Evolutionary conservation across 2,888 invertebrate species (phyloP), one percentile per base, ranked within the genome.

Genomic region (Papilio demoleus): DNA sequence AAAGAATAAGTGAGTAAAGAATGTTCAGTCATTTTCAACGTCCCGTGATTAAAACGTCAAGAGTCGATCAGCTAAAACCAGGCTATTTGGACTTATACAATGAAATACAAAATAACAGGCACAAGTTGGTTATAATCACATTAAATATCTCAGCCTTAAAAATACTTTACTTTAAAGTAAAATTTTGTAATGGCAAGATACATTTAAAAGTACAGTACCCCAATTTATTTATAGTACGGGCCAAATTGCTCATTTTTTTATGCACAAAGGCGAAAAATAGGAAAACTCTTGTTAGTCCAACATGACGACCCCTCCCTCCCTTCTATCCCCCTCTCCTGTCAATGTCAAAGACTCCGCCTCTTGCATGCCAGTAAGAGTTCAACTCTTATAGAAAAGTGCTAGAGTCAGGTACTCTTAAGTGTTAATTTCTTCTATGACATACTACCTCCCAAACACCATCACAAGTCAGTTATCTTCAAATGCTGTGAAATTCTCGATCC

Each of bases 401-500:
- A n/a, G n/a, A n/a, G n/a, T n/a, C 17, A 42, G 6, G 17, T 17
- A 17, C 11, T 22, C n/a, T 22, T 4, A 11, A 22, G 19, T 22
- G 45, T 11, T 45, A 2, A 45, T 22, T 45, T 19, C 4, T 45
- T 22, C 45, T 45, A 19, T 12, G 1, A 9, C 31, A n/a, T 3
- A 31, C 6, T 58, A 19, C 36, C 12, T 38, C 22, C 12, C 19
- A 34, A n/a, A n/a, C n/a, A 38, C 24, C 5, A 6, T 11, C 4
- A 31, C 0, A n/a, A 11, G 27, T 71, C 68, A 66, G 60, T 68
- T 68, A 47, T 79, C 84, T 40, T 83, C 81, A 31, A 77, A 72
- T 40, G 81, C 79, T 14, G 84, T 77, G 63, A 76, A 76, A n/a
- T 72, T 73, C 19, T 75, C 68, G 17, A 65, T 85, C 38, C 81